phyloP scores from a whole-genome alignment of 2,113 vertebrate genomes.

The Chitala chitala region DNA sequence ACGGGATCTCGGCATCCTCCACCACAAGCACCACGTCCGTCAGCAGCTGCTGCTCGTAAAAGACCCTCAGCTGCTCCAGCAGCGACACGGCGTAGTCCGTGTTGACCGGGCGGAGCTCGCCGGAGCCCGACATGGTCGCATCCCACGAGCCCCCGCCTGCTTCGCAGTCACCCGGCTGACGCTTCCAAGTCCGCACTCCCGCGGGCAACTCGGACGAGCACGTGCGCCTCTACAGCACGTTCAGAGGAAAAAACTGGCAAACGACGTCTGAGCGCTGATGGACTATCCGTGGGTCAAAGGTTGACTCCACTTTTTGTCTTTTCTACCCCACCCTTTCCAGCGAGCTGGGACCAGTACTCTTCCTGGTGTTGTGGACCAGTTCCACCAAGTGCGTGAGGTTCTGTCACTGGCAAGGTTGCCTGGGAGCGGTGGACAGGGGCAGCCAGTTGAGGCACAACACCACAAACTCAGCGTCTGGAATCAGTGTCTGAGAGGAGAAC shows the following conservation, averaged over 20 bases:
- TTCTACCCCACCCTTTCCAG: not conserved
- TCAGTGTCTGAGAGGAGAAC: too few relatives aligned
- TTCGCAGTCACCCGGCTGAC: constrained; percentile 47
- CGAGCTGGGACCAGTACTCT: not conserved
- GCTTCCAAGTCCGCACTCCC: constrained; percentile 16
- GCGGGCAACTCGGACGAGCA: constrained; percentile 29
- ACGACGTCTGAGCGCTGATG: too few relatives aligned
- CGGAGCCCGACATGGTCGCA: constrained; percentile 91
- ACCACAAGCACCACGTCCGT: constrained; percentile 96
- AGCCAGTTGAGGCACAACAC: constrained; percentile 6
- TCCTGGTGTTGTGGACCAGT: not conserved
- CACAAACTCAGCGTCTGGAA: not conserved
- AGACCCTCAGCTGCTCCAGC: constrained; percentile 93
- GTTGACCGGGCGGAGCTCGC: constrained; percentile 87
- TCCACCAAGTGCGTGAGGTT: not conserved
- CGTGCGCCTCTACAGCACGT: not conserved
- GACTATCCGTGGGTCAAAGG: too few relatives aligned
- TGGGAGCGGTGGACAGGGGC: too few relatives aligned
- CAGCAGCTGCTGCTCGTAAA: constrained; percentile 92
- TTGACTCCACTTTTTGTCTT: too few relatives aligned
- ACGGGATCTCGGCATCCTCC: constrained; percentile 93
- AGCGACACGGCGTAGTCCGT: constrained; percentile 93
- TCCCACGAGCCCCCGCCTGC: constrained; percentile 85
- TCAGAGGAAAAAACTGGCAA: constrained; percentile 32
- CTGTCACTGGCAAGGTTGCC: too few relatives aligned